Evolutionary conservation across 2,888 invertebrate species (phyloP).

Genomic region (Drosophila tripunctata): DNA sequence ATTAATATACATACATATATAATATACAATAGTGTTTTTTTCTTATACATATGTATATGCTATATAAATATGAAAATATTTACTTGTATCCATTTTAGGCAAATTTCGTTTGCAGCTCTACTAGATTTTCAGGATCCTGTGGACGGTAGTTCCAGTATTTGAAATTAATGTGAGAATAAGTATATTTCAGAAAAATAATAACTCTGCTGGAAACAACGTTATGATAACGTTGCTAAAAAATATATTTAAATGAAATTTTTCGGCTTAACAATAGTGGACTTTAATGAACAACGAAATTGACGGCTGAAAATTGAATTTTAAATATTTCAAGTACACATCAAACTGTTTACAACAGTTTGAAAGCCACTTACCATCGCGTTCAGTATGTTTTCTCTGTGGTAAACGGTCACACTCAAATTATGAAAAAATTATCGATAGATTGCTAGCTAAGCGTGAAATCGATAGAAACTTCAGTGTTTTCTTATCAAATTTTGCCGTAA

Average conservation of each 20-base stretch:
- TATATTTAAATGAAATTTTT: too few relatives aligned
- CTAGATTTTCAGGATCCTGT: too few relatives aligned
- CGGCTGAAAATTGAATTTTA: not conserved
- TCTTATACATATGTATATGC: not conserved
- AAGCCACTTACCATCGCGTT: not conserved
- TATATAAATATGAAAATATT: not conserved
- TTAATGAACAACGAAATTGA: too few relatives aligned
- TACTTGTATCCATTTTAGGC: not conserved
- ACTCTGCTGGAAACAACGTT: too few relatives aligned
- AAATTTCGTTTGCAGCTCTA: too few relatives aligned
- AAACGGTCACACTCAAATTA: slow-evolving; percentile 23
- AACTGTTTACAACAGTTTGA: not conserved
- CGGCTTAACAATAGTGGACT: too few relatives aligned
- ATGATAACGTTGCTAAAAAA: too few relatives aligned
- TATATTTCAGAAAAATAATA: too few relatives aligned
- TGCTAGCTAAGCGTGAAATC: not conserved
- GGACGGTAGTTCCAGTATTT: too few relatives aligned
- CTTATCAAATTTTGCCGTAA: slow-evolving; percentile 45
- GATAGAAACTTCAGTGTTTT: not conserved
- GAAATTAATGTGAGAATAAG: too few relatives aligned
- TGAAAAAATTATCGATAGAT: not conserved
- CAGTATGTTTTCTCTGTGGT: not conserved
- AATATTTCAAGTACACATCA: not conserved
- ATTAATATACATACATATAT: slow-evolving; percentile 75
- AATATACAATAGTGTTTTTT: slow-evolving; percentile 57